A percentile compares a stretch with the other conserved stretches of the same genome.
Evolutionary conservation across 2,888 invertebrate species (phyloP).

Genomic region (Drosophila seclusa): DNA sequence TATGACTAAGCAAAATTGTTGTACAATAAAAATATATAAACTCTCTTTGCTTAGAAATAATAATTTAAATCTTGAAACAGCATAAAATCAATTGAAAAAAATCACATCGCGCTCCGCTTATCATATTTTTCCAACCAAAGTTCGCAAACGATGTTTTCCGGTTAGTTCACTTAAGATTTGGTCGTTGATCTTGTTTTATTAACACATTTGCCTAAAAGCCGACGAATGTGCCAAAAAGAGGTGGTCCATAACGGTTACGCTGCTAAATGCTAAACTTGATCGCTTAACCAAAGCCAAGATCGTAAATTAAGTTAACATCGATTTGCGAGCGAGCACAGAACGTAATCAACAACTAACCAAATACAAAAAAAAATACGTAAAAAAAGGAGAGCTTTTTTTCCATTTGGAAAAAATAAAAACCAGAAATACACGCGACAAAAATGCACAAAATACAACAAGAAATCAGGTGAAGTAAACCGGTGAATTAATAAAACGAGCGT

Average conservation of each 20-base stretch:
- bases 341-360: constrained; percentile 10
- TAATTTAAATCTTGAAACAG: not conserved
- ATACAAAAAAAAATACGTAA: not conserved
- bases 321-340: constrained; percentile 27
- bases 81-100: not conserved
- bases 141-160: not conserved
- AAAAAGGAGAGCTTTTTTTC: constrained; percentile 1
- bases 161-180: constrained; percentile 4
- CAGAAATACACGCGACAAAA: constrained; percentile 78
- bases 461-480: constrained; percentile 77
- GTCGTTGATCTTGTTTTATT: constrained; percentile 10
- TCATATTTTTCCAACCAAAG: not conserved
- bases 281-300: constrained; percentile 42
- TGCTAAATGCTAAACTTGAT: constrained; percentile 64
- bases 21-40: not conserved
- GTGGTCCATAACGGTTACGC: constrained; percentile 28
- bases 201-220: constrained; percentile 7
- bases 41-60: not conserved
- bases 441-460: constrained; percentile 68
- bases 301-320: constrained; percentile 74
- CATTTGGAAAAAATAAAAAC: constrained; percentile 35
- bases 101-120: not conserved
- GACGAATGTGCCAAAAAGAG: constrained; percentile 55
- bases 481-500: constrained; percentile 67
- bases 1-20: not conserved